Evolutionary conservation across 2,113 vertebrate genomes (phyloP), one percentile per base, ranked within the genome.

Genomic region (Datnioides undecimradiatus): DNA sequence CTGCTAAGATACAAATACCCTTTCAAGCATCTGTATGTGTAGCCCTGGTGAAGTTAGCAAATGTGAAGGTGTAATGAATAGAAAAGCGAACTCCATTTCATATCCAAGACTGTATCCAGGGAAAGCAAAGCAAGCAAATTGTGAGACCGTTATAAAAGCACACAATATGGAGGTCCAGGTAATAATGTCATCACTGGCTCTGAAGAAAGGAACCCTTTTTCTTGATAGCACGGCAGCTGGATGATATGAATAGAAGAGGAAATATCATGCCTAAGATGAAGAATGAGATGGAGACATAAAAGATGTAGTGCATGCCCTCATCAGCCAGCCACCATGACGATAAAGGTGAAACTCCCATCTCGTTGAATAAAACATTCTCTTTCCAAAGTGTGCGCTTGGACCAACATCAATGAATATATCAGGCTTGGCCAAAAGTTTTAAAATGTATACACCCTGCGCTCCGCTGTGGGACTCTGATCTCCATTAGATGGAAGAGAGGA

Each of bases 351-450:
- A 25, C 58, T 80, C 13, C 40, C 48, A 17, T 55, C 63, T 63
- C 27, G 81, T 34, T 86, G 17, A 90, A 89, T 87, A 77, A 88
- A 85, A 88, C 23, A 85, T 76, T 62, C 19, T 46, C 19, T 84
- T 75, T 85, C 34, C 62, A 73, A 78, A 88, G 23, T 60, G 46
- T 69, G 21, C 23, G 14, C 51, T 38, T 65, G 21, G 58, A 68
- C 51, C 57, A 76, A 43, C 77, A 75, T 83, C 34, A 41, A 29
- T 85, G 43, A 70, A 79, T 72, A 65, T 31, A 78, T 77, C 64
- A 59, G 29, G 2, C 51, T 17, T 43, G 76, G 21, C 33, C 66
- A 40, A 27, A 52, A 54, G 54, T 81, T 69, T 81, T 29, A 66
- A 79, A 79, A 73, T 69, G 57, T 51, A 46, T 51, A 67, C 38